Evolutionary conservation across 2,797 vertebrate species (phyloP).

Genomic region (Tarsius wallacei): DNA sequence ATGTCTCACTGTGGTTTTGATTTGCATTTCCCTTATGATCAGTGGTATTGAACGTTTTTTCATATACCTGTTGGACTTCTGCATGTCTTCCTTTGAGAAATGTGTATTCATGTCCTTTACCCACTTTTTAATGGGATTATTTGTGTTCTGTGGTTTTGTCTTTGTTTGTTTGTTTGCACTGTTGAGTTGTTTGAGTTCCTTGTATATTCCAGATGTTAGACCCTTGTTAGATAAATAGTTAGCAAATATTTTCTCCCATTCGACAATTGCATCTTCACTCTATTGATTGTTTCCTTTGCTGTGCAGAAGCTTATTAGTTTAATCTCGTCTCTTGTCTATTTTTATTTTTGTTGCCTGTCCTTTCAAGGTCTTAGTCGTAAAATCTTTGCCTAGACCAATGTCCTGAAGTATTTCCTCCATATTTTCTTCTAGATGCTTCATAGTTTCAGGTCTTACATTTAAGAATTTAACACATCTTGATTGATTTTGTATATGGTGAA

Average conservation of each 20-base stretch:
- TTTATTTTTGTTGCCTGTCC: neutral
- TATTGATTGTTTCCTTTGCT: neutral
- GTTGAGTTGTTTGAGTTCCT: neutral
- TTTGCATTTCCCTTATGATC: too few relatives aligned
- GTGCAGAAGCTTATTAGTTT: neutral
- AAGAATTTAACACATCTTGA: neutral
- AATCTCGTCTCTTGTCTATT: neutral
- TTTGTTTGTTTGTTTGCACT: neutral
- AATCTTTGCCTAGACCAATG: neutral
- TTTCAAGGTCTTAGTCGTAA: neutral
- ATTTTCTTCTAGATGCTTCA: neutral
- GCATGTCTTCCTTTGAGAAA: neutral
- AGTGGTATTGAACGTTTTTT: neutral
- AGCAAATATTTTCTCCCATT: neutral
- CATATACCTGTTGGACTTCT: neutral
- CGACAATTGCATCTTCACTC: neutral
- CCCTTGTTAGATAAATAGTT: neutral
- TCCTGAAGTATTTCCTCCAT: neutral
- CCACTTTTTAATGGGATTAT: neutral
- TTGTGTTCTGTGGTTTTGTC: too few relatives aligned
- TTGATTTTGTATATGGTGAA: neutral
- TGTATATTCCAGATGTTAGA: neutral
- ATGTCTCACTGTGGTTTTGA: too few relatives aligned
- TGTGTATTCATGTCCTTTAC: neutral
- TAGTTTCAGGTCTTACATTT: neutral